Percentiles rank a stretch among this genome's conserved stretches.
phyloP scores from a whole-genome alignment of 2,888 invertebrate genomes.

The Meteorus cinctellus region DNA sequence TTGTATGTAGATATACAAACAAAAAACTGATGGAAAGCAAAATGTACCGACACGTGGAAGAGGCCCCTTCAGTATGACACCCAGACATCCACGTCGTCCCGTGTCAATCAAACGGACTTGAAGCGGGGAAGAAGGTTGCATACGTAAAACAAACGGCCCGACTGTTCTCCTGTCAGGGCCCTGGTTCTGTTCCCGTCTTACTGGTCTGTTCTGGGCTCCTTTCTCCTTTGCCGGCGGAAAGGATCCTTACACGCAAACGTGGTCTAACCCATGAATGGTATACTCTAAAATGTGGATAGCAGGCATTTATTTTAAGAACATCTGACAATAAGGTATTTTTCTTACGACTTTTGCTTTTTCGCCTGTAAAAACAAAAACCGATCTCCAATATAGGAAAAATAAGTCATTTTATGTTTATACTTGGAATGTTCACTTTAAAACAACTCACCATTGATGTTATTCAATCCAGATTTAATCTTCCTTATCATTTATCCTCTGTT shows the following conservation, averaged over 20 bases:
- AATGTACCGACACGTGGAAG: slow-evolving; percentile 34
- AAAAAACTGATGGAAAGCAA: slow-evolving; percentile 20
- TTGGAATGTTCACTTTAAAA: too few relatives aligned
- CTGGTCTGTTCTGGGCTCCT: slow-evolving; percentile 7
- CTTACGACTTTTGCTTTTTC: slow-evolving; percentile 32
- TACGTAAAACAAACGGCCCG: slow-evolving; percentile 55
- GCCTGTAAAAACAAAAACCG: slow-evolving; percentile 39
- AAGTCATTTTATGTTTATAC: too few relatives aligned
- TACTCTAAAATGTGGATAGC: slow-evolving; percentile 45
- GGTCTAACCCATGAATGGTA: slow-evolving; percentile 39
- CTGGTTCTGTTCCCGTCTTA: slow-evolving; percentile 31
- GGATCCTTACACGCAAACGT: slow-evolving; percentile 16
- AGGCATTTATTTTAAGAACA: slow-evolving; percentile 49
- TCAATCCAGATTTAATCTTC: neutral
- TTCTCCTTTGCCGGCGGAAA: slow-evolving; percentile 29
- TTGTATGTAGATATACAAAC: slow-evolving; percentile 15
- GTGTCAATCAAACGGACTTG: slow-evolving; percentile 42
- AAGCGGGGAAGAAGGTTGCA: slow-evolving; percentile 41
- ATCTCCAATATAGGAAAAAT: neutral
- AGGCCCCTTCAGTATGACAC: slow-evolving; percentile 34
- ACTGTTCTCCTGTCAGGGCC: slow-evolving; percentile 45
- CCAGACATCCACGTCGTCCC: slow-evolving; percentile 39
- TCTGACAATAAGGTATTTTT: slow-evolving; percentile 36
- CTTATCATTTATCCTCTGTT: neutral
- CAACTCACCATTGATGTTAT: neutral